A percentile compares a stretch with the other conserved stretches of the same genome.
Evolutionary conservation across 1,140 invertebrate species (phyloP).

Genomic region (Rhopalosiphum maidis): DNA sequence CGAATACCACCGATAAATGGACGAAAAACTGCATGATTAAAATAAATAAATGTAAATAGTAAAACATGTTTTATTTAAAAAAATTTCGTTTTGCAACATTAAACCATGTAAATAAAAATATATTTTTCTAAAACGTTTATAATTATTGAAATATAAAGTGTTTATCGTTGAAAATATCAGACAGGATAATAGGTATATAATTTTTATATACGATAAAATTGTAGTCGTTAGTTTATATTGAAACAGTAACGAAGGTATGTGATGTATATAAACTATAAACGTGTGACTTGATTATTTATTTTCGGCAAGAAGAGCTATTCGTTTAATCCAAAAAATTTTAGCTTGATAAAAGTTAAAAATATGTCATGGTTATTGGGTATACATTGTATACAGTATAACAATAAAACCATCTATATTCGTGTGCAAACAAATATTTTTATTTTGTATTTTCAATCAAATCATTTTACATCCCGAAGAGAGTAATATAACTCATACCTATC

Average conservation of each 20-base stretch:
- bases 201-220: background rate
- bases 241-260: background rate
- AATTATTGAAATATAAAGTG: no score
- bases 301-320: background rate
- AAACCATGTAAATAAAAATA: background rate
- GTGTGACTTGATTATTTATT: background rate
- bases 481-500: constrained; percentile 7
- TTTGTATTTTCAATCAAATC: constrained; percentile 13
- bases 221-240: background rate
- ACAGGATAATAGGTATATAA: no score
- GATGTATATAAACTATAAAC: background rate
- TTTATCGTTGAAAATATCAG: no score
- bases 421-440: constrained; percentile 3
- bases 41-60: background rate
- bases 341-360: background rate
- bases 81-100: background rate
- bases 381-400: background rate
- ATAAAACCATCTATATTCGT: background rate
- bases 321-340: background rate
- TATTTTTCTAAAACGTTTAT: background rate
- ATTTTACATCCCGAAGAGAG: background rate
- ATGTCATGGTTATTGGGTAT: background rate
- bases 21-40: no score
- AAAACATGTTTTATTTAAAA: background rate
- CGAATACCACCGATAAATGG: no score